Conservation (phyloP, 2,888 invertebrate genomes). For the Ormyrus rosae region DNA sequence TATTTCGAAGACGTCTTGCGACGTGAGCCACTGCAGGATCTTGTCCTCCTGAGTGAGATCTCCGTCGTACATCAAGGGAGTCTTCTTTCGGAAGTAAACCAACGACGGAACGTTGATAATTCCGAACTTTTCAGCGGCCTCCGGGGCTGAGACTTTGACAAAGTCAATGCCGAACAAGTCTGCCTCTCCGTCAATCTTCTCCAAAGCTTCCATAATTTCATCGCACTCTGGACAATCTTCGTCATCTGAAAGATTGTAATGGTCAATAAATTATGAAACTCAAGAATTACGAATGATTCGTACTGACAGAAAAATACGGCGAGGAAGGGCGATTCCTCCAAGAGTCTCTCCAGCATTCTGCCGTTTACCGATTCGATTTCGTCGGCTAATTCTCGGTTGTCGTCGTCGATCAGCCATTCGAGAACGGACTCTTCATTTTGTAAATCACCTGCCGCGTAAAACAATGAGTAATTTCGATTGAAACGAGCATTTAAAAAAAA, state of each 20-base stretch:
- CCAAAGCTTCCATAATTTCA: conserved; percentile 92
- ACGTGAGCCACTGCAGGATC: conserved; percentile 92
- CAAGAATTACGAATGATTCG: too few relatives aligned
- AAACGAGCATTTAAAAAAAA: too few relatives aligned
- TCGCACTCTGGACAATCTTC: conserved; percentile 94
- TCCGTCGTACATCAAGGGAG: conserved; percentile 92
- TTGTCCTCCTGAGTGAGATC: conserved; percentile 91
- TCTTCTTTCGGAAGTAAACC: conserved; percentile 90
- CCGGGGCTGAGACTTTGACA: conserved; percentile 90
- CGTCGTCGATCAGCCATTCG: conserved; percentile 95
- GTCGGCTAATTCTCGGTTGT: conserved; percentile 93
- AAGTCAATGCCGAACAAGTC: conserved; percentile 96
- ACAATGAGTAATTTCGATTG: neutral
- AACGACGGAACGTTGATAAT: conserved; percentile 90
- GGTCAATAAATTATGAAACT: too few relatives aligned
- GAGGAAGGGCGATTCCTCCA: conserved; percentile 90
- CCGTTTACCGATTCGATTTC: conserved; percentile 96
- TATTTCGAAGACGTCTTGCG: conserved; percentile 95
- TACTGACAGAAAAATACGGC: conserved; percentile 91
- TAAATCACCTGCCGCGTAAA: conserved; percentile 82
- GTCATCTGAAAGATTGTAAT: conserved; percentile 80
- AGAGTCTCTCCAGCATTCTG: conserved; percentile 89
- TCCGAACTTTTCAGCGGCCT: conserved; percentile 89
- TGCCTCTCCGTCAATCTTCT: conserved; percentile 96
- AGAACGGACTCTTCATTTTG: conserved; percentile 94